A percentile compares a stretch with the other conserved stretches of the same genome.
phyloP scores from a whole-genome alignment of 2,888 invertebrate species.

The Thysanoteuthis rhombus region DNA sequence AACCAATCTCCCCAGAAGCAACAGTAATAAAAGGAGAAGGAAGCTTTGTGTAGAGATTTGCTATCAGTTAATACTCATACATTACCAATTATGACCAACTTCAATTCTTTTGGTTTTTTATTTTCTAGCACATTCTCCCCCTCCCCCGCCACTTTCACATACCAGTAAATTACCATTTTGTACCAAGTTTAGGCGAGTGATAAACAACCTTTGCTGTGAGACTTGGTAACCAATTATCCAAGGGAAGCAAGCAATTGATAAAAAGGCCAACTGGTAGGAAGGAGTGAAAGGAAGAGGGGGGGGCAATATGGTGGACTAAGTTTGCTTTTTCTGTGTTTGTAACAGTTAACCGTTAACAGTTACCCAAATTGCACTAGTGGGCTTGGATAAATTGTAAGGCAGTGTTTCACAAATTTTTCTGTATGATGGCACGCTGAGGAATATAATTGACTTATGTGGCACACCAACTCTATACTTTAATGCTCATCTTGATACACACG shows the following conservation, averaged over 20 bases:
- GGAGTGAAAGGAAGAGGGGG: neutral
- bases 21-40: neutral
- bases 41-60: neutral
- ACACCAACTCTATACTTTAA: too few relatives aligned
- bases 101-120: neutral
- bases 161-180: neutral
- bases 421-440: too few relatives aligned
- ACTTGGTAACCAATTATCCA: neutral
- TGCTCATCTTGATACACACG: too few relatives aligned
- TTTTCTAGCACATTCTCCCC: too few relatives aligned
- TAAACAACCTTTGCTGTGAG: neutral
- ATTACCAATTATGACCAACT: neutral
- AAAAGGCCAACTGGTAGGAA: neutral
- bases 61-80: too few relatives aligned
- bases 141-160: too few relatives aligned
- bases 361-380: neutral
- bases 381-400: neutral
- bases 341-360: neutral
- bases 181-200: neutral
- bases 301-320: neutral
- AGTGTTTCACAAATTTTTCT: too few relatives aligned
- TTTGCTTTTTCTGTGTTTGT: neutral
- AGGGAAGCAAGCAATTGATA: slow-evolving; percentile 12
- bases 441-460: too few relatives aligned
- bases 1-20: neutral